These are phyloP conservation scores for Poeciliopsis prolifica DNA, from an alignment of 2,113 vertebrate genomes.

Conservation along the genomic window DNA sequence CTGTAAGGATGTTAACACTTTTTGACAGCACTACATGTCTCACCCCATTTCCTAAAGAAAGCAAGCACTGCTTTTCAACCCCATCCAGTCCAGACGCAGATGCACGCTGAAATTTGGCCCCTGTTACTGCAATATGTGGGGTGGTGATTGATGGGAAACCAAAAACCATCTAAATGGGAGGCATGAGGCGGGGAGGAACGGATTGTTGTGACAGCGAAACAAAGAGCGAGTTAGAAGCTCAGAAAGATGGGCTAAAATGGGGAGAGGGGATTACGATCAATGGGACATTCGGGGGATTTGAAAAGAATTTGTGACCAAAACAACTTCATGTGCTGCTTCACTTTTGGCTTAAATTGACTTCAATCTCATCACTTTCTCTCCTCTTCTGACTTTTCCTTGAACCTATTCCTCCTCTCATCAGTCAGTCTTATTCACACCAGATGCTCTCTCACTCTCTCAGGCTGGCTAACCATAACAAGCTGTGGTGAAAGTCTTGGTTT, in stretches of 20 bases:
- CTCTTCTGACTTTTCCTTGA: slow-evolving; percentile 39
- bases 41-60: slow-evolving; percentile 14
- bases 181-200: slow-evolving; percentile 8
- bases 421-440: slow-evolving; percentile 58
- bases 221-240: slow-evolving; percentile 5
- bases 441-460: slow-evolving; percentile 33
- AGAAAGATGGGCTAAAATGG: background rate
- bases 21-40: background rate
- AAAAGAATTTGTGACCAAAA: slow-evolving; percentile 27
- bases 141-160: slow-evolving; percentile 71
- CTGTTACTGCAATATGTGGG: slow-evolving; percentile 68
- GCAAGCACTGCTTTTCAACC: slow-evolving; percentile 28
- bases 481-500: slow-evolving; percentile 51
- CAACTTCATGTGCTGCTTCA: slow-evolving; percentile 15
- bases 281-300: background rate
- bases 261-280: background rate
- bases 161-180: slow-evolving; percentile 56
- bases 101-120: slow-evolving; percentile 60
- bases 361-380: slow-evolving; percentile 27
- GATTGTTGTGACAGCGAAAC: slow-evolving; percentile 1
- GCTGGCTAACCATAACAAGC: slow-evolving; percentile 57
- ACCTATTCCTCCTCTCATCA: slow-evolving; percentile 42
- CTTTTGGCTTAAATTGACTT: slow-evolving; percentile 11
- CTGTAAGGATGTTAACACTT: background rate
- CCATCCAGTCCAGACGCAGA: slow-evolving; percentile 37